Evolutionary conservation across 2,797 vertebrate genomes (phyloP), one percentile per base, ranked within the genome.

Genomic region (Cossypha niveicapilla): DNA sequence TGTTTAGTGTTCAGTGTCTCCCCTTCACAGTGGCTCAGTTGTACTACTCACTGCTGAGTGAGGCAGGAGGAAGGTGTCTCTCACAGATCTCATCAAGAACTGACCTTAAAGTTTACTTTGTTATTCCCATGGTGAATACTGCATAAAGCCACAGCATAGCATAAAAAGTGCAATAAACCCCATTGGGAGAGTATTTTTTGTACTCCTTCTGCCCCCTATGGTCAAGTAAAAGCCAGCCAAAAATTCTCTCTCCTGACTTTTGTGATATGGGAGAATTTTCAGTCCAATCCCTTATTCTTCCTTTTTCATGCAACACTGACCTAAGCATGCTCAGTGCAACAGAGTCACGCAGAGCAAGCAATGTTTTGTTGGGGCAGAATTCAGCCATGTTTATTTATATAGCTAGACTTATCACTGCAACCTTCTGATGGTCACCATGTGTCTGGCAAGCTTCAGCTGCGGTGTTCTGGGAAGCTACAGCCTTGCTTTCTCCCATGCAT

Each of bases 351-450:
- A 85, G 57, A 85, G 53, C 56, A 89, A 94, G 85, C 84, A 79
- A 23, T 32, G 70, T 94, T 86, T 81, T 68, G 66, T 62, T 42
- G 45, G 18, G 68, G 50, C 42, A 88, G 88, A 84, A 92, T 79
- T 94, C 87, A 82, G 48, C 81, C 89, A 89, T 86, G 89, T 94
- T 96, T 96, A 89, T 96, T 96, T 96, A 93, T 45, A 23, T 24
- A 94, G 81, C 72, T 53, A 41, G 83, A 56, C 92, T 95, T 94
- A 95, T 96, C 81, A 76, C 72, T 86, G 51, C 92, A 96, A 34
- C 87, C 65, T 96, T 95, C 84, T 92, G 91, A 96, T 96, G 91
- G 84, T 90, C 95, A 93, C 93, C 90, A 94, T 90, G 87, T 91
- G 91, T 88, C 93, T 94, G 94, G 94, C 94, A 95, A 91, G 67